Percentiles rank a stretch among this genome's conserved stretches.
These are phyloP conservation scores for Perca flavescens DNA, from an alignment of 2,113 vertebrate species.

Conservation along the genomic window DNA sequence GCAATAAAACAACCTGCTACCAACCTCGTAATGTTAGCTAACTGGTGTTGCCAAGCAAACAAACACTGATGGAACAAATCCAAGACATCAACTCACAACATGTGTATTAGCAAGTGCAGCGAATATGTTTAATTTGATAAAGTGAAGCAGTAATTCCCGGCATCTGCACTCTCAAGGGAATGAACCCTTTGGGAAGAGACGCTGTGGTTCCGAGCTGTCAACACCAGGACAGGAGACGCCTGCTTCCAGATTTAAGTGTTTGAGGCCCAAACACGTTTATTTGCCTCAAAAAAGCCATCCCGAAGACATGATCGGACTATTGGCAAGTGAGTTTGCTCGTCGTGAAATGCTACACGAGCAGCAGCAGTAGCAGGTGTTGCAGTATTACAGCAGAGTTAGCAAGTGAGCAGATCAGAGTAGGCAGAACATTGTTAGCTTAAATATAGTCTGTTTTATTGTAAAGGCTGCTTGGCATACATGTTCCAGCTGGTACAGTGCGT, in stretches of 20 bases:
- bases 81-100: slow-evolving; percentile 16
- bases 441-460: background rate
- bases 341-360: background rate
- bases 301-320: background rate
- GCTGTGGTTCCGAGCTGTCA: background rate
- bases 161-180: slow-evolving; percentile 22
- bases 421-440: background rate
- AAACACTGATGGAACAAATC: slow-evolving; percentile 22
- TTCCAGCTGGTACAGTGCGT: background rate
- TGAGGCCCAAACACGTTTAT: background rate
- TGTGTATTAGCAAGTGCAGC: slow-evolving; percentile 2
- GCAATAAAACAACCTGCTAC: slow-evolving; percentile 14
- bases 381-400: background rate
- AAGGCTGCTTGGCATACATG: background rate
- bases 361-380: background rate
- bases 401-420: background rate
- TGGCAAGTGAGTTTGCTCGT: background rate
- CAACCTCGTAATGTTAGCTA: background rate
- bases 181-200: slow-evolving; percentile 9
- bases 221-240: slow-evolving; percentile 11
- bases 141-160: slow-evolving; percentile 18
- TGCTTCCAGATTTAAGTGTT: background rate
- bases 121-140: slow-evolving; percentile 35
- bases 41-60: background rate
- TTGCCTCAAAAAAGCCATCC: background rate